Evolutionary conservation across 2,113 vertebrate species (phyloP), one percentile per base, ranked within the genome.

Genomic region (Rhinolophus ferrumequinum): DNA sequence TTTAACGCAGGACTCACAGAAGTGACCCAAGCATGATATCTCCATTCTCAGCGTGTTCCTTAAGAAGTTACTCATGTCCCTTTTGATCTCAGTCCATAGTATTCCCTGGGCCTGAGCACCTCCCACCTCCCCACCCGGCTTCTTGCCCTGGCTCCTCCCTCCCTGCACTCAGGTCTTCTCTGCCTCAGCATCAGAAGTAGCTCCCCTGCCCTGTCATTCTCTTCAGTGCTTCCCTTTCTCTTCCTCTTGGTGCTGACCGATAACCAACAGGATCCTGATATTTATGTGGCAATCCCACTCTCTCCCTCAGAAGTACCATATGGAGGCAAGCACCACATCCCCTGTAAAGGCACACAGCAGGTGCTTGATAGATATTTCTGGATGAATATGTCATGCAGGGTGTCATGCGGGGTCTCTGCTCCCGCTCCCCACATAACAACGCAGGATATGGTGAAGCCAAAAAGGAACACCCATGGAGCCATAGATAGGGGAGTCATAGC

Each of bases 51-150:
- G 8, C 24, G 22, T 56, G 22, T 35, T 50, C 67, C 69, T 81
- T n/a, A 44, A 69, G 70, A 81, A 86, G 66, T 52, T 33, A 22
- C 81, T 41, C 7, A 0, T 33, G 41, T 16, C 14, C 21, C 35
- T 64, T 81, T 5, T 30, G 66, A 60, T 33, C 19, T 38, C 28
- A 44, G 54, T 6, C n/a, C 7, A 3, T 3, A 30, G 28, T 8
- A 0, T 13, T 2, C 35, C 38, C 38, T 4, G 33, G 4, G 30
- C 18, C 22, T 0, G 19, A 38, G 44, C 28, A 6, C 44, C 16
- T 3, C 47, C 47, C 12, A 13, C 47, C 47, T 50, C 12, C 47
- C 47, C 47, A 50, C 47, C 47, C 47, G 9, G 9, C 47, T 50
- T 50, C 47, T 11, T 12, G 47, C 47, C 9, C 47, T 10, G 47